Conservation (phyloP, 2,888 invertebrate species). For the Diarsia mendica region DNA sequence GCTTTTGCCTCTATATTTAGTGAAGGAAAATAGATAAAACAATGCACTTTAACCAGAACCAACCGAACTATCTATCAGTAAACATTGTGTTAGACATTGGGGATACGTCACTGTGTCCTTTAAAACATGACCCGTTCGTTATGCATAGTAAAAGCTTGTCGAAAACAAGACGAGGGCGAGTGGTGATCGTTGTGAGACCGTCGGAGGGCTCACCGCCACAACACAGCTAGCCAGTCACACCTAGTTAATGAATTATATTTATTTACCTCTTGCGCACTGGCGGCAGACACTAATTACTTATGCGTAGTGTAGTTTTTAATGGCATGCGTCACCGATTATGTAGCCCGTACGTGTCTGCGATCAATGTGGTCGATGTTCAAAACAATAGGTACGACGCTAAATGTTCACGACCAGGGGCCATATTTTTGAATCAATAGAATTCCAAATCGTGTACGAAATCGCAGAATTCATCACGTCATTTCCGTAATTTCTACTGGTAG, state of each 20-base stretch:
- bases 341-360: neutral
- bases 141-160: neutral
- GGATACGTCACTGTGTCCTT: neutral
- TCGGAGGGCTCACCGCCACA: neutral
- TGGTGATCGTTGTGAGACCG: neutral
- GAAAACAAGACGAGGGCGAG: neutral
- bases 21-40: slow-evolving; percentile 54
- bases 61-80: slow-evolving; percentile 21
- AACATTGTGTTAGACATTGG: slow-evolving; percentile 8
- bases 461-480: too few species aligned
- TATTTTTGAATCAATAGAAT: too few species aligned
- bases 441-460: too few species aligned
- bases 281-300: slow-evolving; percentile 10
- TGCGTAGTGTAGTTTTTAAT: neutral
- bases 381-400: neutral
- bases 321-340: slow-evolving; percentile 16
- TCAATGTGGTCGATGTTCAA: neutral
- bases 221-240: neutral
- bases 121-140: neutral
- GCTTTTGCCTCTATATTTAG: slow-evolving; percentile 41
- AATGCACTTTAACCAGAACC: slow-evolving; percentile 27
- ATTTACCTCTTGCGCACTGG: slow-evolving; percentile 26
- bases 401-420: neutral
- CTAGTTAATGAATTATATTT: neutral
- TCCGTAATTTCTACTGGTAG: too few species aligned